Percentiles rank a stretch among this genome's conserved stretches.
These are phyloP conservation scores for Napeogenes inachia DNA, from an alignment of 2,888 invertebrate genomes.

Conservation along the genomic window DNA sequence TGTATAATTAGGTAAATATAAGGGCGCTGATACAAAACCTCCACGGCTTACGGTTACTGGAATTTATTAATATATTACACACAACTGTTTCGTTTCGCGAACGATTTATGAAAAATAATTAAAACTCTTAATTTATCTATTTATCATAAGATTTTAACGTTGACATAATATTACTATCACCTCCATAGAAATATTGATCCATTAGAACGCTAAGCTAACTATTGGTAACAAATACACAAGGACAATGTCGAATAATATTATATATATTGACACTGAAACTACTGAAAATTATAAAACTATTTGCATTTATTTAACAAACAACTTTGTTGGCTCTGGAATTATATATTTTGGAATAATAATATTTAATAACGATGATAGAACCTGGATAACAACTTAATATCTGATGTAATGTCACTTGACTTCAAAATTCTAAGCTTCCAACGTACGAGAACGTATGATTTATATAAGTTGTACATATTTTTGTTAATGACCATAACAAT, in stretches of 20 bases:
- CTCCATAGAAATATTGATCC: conserved; percentile 24
- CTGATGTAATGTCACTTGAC: too few species aligned
- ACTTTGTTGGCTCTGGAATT: too few species aligned
- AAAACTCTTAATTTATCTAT: conserved; percentile 27
- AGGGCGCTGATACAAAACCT: conserved; percentile 13
- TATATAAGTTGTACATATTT: too few species aligned
- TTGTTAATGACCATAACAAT: too few species aligned
- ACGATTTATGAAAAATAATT: conserved; percentile 29
- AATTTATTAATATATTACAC: conserved; percentile 6
- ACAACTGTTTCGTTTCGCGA: conserved; percentile 23
- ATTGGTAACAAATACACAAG: conserved; percentile 17
- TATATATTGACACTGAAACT: neutral
- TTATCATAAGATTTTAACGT: conserved; percentile 31
- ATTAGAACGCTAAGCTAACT: conserved; percentile 23
- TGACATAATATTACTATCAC: conserved; percentile 28
- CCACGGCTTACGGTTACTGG: conserved; percentile 17
- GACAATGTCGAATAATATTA: conserved; percentile 9
- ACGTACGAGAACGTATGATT: too few species aligned
- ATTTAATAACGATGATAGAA: too few species aligned
- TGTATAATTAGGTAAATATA: neutral
- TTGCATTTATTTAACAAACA: neutral
- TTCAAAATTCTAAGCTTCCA: too few species aligned
- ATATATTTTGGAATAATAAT: neutral
- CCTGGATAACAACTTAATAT: too few species aligned
- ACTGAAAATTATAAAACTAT: neutral